phyloP scores from a whole-genome alignment of 2,797 vertebrate species.

The Fundulus diaphanus region DNA sequence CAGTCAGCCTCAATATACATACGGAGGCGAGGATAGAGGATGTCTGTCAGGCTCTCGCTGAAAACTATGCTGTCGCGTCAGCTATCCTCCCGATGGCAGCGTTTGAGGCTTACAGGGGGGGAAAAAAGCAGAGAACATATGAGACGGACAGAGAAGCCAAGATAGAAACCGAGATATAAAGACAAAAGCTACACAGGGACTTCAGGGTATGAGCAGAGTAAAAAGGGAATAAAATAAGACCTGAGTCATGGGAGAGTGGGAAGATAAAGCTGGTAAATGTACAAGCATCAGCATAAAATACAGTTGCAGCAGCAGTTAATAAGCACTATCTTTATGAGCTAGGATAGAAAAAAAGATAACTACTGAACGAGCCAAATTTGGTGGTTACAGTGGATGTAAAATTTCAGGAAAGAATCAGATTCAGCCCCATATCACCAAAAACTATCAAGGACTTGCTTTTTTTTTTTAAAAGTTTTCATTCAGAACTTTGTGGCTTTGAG shows the following conservation, averaged over 20 bases:
- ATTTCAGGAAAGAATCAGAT: slow-evolving; percentile 44
- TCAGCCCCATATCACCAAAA: slow-evolving; percentile 37
- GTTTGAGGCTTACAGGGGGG: slow-evolving; percentile 36
- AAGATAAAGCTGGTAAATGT: slow-evolving; percentile 59
- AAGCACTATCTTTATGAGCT: slow-evolving; percentile 36
- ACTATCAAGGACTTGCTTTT: slow-evolving; percentile 42
- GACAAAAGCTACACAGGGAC: slow-evolving; percentile 31
- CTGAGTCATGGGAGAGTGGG: slow-evolving; percentile 48
- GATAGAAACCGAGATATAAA: slow-evolving; percentile 41
- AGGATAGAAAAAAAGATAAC: slow-evolving; percentile 43
- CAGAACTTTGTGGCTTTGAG: background rate
- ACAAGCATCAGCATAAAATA: slow-evolving; percentile 69
- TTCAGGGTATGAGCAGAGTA: slow-evolving; percentile 28
- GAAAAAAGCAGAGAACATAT: slow-evolving; percentile 31
- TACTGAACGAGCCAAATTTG: slow-evolving; percentile 31
- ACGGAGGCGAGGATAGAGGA: slow-evolving; percentile 23
- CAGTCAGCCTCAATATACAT: slow-evolving; percentile 30
- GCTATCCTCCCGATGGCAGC: slow-evolving; percentile 39
- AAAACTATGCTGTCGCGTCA: slow-evolving; percentile 59
- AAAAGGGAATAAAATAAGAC: slow-evolving; percentile 35
- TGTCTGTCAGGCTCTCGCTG: slow-evolving; percentile 49
- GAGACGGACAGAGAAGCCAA: slow-evolving; percentile 41
- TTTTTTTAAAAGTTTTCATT: slow-evolving; percentile 11
- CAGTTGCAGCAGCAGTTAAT: slow-evolving; percentile 57
- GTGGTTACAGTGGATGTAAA: slow-evolving; percentile 43